Base-by-base conservation (phyloP, 2,113 vertebrate genomes). In the Amphiprion percula region DNA sequence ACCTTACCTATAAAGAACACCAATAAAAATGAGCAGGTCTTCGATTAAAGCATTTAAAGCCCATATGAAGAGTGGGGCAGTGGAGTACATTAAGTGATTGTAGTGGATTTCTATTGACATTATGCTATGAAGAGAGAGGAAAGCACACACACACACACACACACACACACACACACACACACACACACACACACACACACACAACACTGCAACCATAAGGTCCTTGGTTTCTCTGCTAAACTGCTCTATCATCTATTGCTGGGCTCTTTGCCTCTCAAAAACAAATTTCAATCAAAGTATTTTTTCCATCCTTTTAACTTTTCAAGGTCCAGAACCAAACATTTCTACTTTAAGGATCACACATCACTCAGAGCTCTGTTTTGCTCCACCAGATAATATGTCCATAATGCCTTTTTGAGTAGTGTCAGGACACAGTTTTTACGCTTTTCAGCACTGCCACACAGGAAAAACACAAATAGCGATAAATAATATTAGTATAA, bases 21-120 rank as follows among this genome's bases (percentile, higher is more conserved):
- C 88, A 86, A 88, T 92, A 91, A 90, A 92, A 91, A 92, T 90
- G 79, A 89, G 81, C 77, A 88, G 70, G 24, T 81, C 77, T 90
- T 91, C 75, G 87, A 93, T 90, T 86, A 76, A 87, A 87, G 85
- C 82, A 55, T 90, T 90, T 88, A 84, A 83, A 90, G 85, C 66
- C 86, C 77, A 85, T 90, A 89, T 74, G 91, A 82, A 83, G 78
- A 90, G 84, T 86, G 79, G 77, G 83, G 68, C 72, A 70, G 83
- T 47, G 10, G 67, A 89, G 82, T 89, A 84, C 90, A 89, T 92
- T 91, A 90, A 87, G 85, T 87, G 87, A 91, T 90, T 92, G 88
- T 90, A 88, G 74, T 87, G 73, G 79, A 72, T 88, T 92, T 88
- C 75, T 71, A 75, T 90, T 82, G 85, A 84, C 82, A 85, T 85